phyloP scores from a whole-genome alignment of 2,797 vertebrate genomes.

The Sebastes umbrosus region DNA sequence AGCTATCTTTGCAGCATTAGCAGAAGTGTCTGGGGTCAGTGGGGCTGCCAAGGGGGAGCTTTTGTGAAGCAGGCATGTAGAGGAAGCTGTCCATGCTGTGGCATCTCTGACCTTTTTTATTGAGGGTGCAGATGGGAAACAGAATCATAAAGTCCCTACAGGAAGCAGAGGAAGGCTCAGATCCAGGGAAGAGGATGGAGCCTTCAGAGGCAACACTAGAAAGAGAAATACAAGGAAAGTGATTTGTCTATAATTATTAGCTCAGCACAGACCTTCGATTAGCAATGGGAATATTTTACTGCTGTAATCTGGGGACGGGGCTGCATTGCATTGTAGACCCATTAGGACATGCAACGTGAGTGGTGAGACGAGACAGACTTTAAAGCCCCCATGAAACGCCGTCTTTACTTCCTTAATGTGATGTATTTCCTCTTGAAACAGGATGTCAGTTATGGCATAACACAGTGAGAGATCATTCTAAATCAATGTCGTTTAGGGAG shows the following conservation, averaged over 20 bases:
- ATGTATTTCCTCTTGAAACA: slow-evolving; percentile 21
- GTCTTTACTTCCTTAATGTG: slow-evolving; percentile 17
- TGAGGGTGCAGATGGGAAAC: slow-evolving; percentile 55
- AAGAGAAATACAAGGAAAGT: slow-evolving; percentile 8
- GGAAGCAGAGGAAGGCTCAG: slow-evolving; percentile 52
- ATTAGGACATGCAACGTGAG: slow-evolving; percentile 6
- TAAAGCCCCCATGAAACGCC: slow-evolving; percentile 10
- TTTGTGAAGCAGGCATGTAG: slow-evolving; percentile 34
- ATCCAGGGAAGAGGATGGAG: slow-evolving; percentile 41
- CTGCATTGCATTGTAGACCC: not conserved
- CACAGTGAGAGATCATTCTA: not conserved
- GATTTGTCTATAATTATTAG: slow-evolving; percentile 11
- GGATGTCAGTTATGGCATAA: slow-evolving; percentile 13
- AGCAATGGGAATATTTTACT: slow-evolving; percentile 12
- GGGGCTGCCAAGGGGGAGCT: slow-evolving; percentile 31
- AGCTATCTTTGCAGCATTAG: slow-evolving; percentile 27
- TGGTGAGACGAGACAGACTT: not conserved
- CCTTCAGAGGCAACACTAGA: slow-evolving; percentile 15
- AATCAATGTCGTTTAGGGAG: not conserved
- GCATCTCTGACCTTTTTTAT: slow-evolving; percentile 57
- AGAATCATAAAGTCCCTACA: slow-evolving; percentile 56
- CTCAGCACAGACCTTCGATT: not conserved
- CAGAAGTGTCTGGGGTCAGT: slow-evolving; percentile 32
- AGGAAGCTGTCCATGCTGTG: slow-evolving; percentile 52
- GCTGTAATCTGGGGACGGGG: not conserved